Evolutionary conservation across 2,797 vertebrate genomes (phyloP), one percentile per base, ranked within the genome.

Genomic region (Poeciliopsis infans): DNA sequence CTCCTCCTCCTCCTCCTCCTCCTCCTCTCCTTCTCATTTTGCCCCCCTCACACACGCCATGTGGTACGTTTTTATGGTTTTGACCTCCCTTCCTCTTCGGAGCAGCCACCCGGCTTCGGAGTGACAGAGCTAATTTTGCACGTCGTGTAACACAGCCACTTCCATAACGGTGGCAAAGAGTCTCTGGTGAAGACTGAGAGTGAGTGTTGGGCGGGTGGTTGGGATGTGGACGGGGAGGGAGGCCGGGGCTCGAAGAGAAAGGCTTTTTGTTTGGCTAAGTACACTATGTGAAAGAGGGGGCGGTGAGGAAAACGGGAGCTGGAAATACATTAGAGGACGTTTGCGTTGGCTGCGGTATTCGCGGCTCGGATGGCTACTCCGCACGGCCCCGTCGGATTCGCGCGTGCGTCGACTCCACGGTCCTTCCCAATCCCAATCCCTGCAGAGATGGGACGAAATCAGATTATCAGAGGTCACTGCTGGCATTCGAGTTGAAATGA

Each of bases 241-340:
- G 49, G 49, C 49, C 20, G 7, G 82, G 71, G 4, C 68, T 74
- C 66, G 75, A 79, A 83, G 81, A 90, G 90, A 95, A 93, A 93
- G 89, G 85, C 92, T 93, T 95, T 94, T 94, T 94, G 93, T 94
- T 92, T 93, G 87, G 87, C 85, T 88, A 87, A 94, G 92, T 92
- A 92, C 88, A 91, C 86, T 88, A 88, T 86, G 90, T 87, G 86
- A 93, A 91, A 87, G 90, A 88, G 85, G 81, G 90, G 91, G 93
- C 45, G 81, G 85, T 12, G 84, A 85, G 83, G 31, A 39, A 66
- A 82, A 81, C 71, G 81, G 69, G 81, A 88, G 78, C 76, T 85
- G 89, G 90, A 89, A 91, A 91, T 90, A 89, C 92, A 90, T 92
- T 84, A 85, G 87, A 91, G 91, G 85, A 87, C 28, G 68, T 83